These are phyloP conservation scores for Bergia puertoricense DNA, from an alignment of 92 coral and sea anemone species.

Conservation along the genomic window DNA sequence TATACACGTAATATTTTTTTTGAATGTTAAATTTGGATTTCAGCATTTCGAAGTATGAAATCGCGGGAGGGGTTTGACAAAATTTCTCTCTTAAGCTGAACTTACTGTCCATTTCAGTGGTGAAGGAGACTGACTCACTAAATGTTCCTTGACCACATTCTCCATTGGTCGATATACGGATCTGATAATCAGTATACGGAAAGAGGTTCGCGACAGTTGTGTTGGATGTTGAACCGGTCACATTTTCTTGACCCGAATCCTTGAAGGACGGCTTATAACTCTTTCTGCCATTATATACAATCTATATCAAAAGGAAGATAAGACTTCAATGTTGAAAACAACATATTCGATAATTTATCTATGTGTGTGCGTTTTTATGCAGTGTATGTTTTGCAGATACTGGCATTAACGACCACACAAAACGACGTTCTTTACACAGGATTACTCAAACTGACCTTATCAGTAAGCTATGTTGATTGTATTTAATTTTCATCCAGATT, in stretches of 20 bases:
- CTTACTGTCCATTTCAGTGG: slow-evolving; percentile 8
- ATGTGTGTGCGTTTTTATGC: no score
- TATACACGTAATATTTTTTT: no score
- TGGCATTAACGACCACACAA: no score
- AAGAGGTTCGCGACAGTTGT: background rate
- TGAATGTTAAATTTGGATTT: no score
- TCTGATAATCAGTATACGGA: background rate
- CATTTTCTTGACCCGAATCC: background rate
- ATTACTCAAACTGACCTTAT: no score
- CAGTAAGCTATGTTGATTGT: no score
- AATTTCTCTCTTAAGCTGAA: background rate
- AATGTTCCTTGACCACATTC: background rate
- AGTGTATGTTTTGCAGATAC: no score
- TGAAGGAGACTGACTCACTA: background rate
- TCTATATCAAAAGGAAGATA: background rate
- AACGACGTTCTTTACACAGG: no score
- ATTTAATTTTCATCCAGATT: no score
- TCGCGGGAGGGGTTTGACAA: background rate
- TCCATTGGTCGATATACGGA: slow-evolving; percentile 5
- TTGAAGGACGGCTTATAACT: slow-evolving; percentile 15
- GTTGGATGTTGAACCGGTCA: background rate
- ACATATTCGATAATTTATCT: no score
- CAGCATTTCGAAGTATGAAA: background rate
- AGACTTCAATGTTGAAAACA: background rate
- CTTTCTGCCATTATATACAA: slow-evolving; percentile 1